Percentiles rank a stretch among this genome's conserved stretches.
phyloP scores from a whole-genome alignment of 2,797 vertebrate genomes.

The Scomberomorus guttatus region DNA sequence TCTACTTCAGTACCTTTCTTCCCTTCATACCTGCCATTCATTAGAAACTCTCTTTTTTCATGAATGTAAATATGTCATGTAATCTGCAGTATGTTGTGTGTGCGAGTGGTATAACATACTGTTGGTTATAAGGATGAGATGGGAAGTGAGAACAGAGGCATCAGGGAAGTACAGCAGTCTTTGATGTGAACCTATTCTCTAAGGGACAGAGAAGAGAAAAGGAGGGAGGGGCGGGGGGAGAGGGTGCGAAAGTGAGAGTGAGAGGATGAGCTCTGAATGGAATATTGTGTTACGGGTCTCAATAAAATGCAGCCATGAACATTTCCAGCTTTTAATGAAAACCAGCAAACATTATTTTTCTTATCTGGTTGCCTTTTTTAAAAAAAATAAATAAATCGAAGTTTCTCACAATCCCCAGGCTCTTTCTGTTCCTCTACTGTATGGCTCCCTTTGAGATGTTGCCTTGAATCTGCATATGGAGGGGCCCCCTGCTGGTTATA shows the following conservation, averaged over 20 bases:
- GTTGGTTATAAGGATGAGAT: slow-evolving; percentile 4
- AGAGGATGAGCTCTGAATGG: slow-evolving; percentile 42
- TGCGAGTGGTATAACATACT: neutral
- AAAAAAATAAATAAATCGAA: slow-evolving; percentile 27
- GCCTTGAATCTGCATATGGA: slow-evolving; percentile 46
- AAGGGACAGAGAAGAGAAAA: slow-evolving; percentile 29
- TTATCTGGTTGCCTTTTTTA: slow-evolving; percentile 14
- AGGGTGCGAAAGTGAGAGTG: slow-evolving; percentile 21
- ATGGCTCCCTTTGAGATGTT: slow-evolving; percentile 32
- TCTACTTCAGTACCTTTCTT: neutral
- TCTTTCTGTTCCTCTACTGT: slow-evolving; percentile 32
- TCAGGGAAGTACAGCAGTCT: slow-evolving; percentile 64
- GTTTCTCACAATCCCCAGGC: slow-evolving; percentile 47
- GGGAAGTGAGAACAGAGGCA: slow-evolving; percentile 36
- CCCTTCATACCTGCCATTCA: slow-evolving; percentile 7
- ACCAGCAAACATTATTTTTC: neutral
- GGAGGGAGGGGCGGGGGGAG: neutral
- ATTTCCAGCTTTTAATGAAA: slow-evolving; percentile 10
- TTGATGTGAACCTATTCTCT: slow-evolving; percentile 74
- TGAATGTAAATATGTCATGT: neutral
- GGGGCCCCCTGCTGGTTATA: slow-evolving; percentile 62
- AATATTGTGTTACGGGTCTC: slow-evolving; percentile 8
- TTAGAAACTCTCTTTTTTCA: neutral
- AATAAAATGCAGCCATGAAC: slow-evolving; percentile 25
- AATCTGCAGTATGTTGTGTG: neutral